Conservation (phyloP, 30 jellyfish, hydroid and myxozoan species). For the Chironex yamaguchii region DNA sequence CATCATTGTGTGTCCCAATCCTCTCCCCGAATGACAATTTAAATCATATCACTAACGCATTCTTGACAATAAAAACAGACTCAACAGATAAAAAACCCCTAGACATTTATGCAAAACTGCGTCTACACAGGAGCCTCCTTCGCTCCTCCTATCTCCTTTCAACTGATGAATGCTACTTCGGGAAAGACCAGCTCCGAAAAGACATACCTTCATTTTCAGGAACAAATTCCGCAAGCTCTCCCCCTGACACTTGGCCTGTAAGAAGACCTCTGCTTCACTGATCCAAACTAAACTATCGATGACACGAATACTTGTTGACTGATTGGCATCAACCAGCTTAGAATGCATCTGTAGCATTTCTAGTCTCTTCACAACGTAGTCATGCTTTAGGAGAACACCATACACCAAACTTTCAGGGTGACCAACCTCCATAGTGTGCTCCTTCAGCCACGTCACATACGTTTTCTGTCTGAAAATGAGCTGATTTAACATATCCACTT, state of each 20-base stretch:
- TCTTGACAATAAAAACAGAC: too few relatives aligned
- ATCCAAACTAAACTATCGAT: constrained; percentile 39
- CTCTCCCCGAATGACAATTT: too few relatives aligned
- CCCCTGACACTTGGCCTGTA: constrained; percentile 44
- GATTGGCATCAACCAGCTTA: constrained; percentile 4
- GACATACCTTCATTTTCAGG: constrained; percentile 61
- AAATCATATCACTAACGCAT: too few relatives aligned
- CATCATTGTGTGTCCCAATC: too few relatives aligned
- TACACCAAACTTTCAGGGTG: constrained; percentile 46
- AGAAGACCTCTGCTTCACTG: constrained; percentile 66
- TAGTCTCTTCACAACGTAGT: constrained; percentile 35
- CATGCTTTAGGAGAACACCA: constrained; percentile 45
- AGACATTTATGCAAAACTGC: too few relatives aligned
- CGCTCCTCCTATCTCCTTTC: too few relatives aligned
- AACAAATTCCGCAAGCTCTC: constrained; percentile 57
- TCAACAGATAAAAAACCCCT: too few relatives aligned
- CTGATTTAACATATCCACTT: neutral
- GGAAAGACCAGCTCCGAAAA: too few relatives aligned
- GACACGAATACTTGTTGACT: neutral
- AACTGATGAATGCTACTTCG: too few relatives aligned
- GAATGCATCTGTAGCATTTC: constrained; percentile 17
- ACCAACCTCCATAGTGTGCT: constrained; percentile 25
- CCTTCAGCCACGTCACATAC: constrained; percentile 72
- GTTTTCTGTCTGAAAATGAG: constrained; percentile 36
- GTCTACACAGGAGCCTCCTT: too few relatives aligned